A percentile compares a stretch with the other conserved stretches of the same genome.
Evolutionary conservation across 1,140 invertebrate genomes (phyloP).

Genomic region (Drosophila ironensis): DNA sequence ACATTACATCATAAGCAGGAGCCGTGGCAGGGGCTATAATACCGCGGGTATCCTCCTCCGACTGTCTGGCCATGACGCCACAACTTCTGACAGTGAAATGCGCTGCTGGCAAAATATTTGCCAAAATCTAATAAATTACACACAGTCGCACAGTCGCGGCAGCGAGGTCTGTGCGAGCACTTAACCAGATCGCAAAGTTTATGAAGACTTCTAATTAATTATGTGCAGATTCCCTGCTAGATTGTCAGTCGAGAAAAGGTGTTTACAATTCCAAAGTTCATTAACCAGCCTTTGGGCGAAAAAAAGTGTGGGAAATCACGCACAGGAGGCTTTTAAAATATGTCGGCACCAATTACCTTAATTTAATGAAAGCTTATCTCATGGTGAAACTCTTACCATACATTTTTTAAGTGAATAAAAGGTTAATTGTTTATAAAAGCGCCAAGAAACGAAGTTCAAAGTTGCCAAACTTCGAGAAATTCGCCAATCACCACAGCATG

Average conservation of each 20-base stretch:
- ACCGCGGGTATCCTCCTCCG: slow-evolving; percentile 36
- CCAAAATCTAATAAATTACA: slow-evolving; percentile 77
- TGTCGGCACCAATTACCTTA: slow-evolving; percentile 40
- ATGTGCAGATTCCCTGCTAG: too few species aligned
- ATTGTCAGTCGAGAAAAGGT: neutral
- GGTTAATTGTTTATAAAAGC: too few species aligned
- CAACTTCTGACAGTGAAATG: slow-evolving; percentile 67
- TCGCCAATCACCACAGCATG: too few species aligned
- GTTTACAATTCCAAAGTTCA: too few species aligned
- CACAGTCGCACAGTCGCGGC: slow-evolving; percentile 23
- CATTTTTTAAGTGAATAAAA: too few species aligned
- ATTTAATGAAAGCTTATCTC: slow-evolving; percentile 34
- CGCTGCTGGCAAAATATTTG: slow-evolving; percentile 68
- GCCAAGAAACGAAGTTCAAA: too few species aligned
- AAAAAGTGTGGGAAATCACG: neutral
- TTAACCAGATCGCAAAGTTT: slow-evolving; percentile 9
- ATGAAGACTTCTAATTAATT: too few species aligned
- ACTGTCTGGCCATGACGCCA: slow-evolving; percentile 46
- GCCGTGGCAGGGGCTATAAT: slow-evolving; percentile 11
- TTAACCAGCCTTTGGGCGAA: too few species aligned
- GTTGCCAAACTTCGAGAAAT: too few species aligned
- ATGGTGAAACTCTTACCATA: too few species aligned
- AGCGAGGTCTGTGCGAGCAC: slow-evolving; percentile 20
- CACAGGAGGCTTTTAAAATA: slow-evolving; percentile 23
- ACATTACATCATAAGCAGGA: slow-evolving; percentile 75